Percentiles rank a stretch among this genome's conserved stretches.
Evolutionary conservation across 2,797 vertebrate genomes (phyloP).

Genomic region (Simalia tracyae): DNA sequence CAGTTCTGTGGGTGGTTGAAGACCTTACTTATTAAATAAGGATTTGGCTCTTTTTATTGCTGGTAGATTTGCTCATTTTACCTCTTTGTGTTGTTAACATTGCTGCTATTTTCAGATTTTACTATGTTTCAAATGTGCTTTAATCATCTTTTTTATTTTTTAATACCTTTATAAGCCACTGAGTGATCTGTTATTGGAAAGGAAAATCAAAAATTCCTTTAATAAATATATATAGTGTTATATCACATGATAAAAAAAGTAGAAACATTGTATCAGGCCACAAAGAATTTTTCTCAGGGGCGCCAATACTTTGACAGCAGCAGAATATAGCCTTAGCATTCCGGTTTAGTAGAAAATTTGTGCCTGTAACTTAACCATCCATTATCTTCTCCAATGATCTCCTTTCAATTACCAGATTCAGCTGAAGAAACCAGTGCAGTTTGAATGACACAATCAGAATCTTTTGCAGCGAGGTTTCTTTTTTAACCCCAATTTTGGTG

Average conservation of each 20-base stretch:
- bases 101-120: background rate
- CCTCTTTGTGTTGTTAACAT: background rate
- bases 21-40: background rate
- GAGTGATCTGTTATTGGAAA: background rate
- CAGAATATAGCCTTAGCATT: background rate
- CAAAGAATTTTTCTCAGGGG: background rate
- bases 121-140: background rate
- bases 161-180: background rate
- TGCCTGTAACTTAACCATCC: background rate
- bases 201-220: background rate
- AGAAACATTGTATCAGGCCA: background rate
- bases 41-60: background rate
- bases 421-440: conserved; percentile 47
- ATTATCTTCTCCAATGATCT: conserved; percentile 36
- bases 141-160: background rate
- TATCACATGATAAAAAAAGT: background rate
- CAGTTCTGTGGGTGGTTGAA: background rate
- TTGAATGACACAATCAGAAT: conserved; percentile 75
- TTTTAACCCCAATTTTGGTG: conserved; percentile 75
- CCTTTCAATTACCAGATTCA: conserved; percentile 34
- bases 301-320: background rate
- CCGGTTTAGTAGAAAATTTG: background rate
- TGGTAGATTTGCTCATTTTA: background rate
- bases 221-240: background rate
- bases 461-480: conserved; percentile 66